phyloP scores from a whole-genome alignment of 2,888 invertebrate species.

The Lymantria monacha region DNA sequence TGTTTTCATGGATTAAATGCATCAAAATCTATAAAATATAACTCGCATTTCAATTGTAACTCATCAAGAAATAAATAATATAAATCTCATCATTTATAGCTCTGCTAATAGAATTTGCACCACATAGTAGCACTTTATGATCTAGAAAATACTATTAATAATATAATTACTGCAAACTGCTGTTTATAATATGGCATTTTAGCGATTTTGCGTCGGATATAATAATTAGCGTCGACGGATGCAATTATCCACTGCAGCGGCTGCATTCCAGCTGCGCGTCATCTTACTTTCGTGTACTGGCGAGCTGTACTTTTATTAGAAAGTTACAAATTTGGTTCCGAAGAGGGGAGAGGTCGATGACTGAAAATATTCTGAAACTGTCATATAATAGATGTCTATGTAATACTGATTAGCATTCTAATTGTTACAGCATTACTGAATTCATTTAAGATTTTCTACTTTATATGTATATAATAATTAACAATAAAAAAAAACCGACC shows the following conservation, averaged over 20 bases:
- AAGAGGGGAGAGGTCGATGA: slow-evolving; percentile 50
- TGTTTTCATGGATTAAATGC: no score
- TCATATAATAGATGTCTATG: slow-evolving; percentile 56
- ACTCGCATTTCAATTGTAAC: no score
- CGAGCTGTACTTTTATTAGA: slow-evolving; percentile 71
- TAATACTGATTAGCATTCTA: slow-evolving; percentile 41
- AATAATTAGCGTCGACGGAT: slow-evolving; percentile 47
- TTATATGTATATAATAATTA: not conserved
- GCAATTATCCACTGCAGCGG: slow-evolving; percentile 46
- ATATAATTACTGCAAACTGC: slow-evolving; percentile 22
- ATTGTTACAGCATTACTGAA: slow-evolving; percentile 12
- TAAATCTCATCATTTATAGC: no score
- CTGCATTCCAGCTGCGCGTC: slow-evolving; percentile 48
- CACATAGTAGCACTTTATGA: slow-evolving; percentile 14
- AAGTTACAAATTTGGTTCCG: slow-evolving; percentile 68
- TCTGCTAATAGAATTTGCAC: not conserved
- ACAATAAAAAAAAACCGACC: not conserved
- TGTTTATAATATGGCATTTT: slow-evolving; percentile 33
- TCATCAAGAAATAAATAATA: no score
- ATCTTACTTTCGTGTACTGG: slow-evolving; percentile 48
- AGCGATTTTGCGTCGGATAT: slow-evolving; percentile 45
- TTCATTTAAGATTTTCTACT: not conserved
- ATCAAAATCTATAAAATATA: no score
- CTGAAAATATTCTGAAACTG: slow-evolving; percentile 59
- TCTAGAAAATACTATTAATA: slow-evolving; percentile 20